These are phyloP conservation scores for Istiophorus platypterus DNA, from an alignment of 2,113 vertebrate species.

Conservation along the genomic window DNA sequence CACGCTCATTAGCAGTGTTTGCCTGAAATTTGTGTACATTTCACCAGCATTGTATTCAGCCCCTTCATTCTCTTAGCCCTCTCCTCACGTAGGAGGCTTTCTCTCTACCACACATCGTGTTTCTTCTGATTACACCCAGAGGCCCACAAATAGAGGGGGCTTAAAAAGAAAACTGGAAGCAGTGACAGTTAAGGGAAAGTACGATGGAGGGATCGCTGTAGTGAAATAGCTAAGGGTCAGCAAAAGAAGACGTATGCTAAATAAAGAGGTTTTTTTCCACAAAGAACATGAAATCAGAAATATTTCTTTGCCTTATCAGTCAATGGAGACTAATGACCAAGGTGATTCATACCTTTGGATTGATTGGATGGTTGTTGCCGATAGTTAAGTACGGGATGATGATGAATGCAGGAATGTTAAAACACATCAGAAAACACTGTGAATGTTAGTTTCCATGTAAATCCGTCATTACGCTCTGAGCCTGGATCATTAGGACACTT, in stretches of 20 bases:
- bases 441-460: conserved; percentile 30
- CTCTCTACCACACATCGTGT: conserved; percentile 28
- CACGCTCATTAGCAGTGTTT: conserved; percentile 40
- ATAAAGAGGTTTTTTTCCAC: conserved; percentile 14
- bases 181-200: conserved; percentile 33
- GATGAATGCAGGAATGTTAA: conserved; percentile 6
- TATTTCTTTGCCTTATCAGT: background rate
- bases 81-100: conserved; percentile 40
- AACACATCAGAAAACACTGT: conserved; percentile 4
- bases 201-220: background rate
- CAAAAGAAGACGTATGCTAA: conserved; percentile 28
- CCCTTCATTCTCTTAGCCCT: background rate
- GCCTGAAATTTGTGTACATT: conserved; percentile 17
- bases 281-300: conserved; percentile 42
- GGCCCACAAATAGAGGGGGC: conserved; percentile 18
- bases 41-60: conserved; percentile 15
- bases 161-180: conserved; percentile 31
- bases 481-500: conserved; percentile 62
- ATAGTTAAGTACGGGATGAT: background rate
- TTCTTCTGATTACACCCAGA: conserved; percentile 47
- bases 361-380: conserved; percentile 13
- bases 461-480: conserved; percentile 26
- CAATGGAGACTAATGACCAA: background rate
- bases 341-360: background rate
- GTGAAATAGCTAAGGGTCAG: conserved; percentile 31